A percentile compares a stretch with the other conserved stretches of the same genome.
phyloP scores from a whole-genome alignment of 2,888 invertebrate species.

The Coelopa pilipes region DNA sequence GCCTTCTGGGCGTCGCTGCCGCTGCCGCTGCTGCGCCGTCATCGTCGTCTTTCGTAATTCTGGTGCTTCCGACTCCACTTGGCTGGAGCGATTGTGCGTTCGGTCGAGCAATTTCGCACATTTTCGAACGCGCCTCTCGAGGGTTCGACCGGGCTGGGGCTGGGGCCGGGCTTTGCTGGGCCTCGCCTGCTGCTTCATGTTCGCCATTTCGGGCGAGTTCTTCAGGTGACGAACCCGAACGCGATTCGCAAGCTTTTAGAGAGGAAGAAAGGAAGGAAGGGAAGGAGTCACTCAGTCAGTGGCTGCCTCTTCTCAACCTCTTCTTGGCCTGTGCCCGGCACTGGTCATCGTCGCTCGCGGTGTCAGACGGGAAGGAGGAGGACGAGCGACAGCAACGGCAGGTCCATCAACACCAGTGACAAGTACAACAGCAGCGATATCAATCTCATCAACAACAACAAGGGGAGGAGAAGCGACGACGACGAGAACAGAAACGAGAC shows the following conservation, averaged over 20 bases:
- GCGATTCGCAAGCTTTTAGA: not conserved
- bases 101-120: conserved; percentile 11
- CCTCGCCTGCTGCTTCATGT: not conserved
- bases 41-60: conserved; percentile 1
- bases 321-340: too few species aligned
- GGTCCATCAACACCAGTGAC: too few species aligned
- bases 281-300: not conserved
- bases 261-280: not conserved
- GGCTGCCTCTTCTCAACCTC: not conserved
- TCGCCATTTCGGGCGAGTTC: conserved; percentile 13
- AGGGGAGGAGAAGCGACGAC: not conserved
- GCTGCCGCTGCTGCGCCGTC: not conserved
- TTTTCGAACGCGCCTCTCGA: conserved; percentile 17
- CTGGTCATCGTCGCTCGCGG: not conserved
- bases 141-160: not conserved
- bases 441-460: not conserved
- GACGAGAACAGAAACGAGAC: too few species aligned
- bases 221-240: conserved; percentile 12
- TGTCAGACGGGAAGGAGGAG: too few species aligned
- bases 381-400: too few species aligned
- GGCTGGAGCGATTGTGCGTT: conserved; percentile 25
- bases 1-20: conserved; percentile 1
- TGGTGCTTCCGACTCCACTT: not conserved
- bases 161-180: too few species aligned
- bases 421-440: not conserved